Evolutionary conservation across 1,140 invertebrate species (phyloP).

Genomic region (Harlomillsia oculata): DNA sequence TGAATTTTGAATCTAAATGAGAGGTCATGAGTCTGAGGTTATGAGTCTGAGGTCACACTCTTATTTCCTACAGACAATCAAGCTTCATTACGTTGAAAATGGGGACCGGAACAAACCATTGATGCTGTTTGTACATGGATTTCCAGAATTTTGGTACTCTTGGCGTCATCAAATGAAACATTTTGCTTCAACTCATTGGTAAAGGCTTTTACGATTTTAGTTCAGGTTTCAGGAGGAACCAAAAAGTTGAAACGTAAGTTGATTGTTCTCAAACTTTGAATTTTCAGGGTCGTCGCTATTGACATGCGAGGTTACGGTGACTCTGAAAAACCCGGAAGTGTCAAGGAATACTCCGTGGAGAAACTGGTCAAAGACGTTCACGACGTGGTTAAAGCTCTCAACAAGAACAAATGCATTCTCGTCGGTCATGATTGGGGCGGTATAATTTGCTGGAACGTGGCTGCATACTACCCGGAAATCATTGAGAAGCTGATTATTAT

Average conservation of each 20-base stretch:
- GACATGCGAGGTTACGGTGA: constrained; percentile 60
- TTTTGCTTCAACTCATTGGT: constrained; percentile 55
- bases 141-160: constrained; percentile 60
- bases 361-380: constrained; percentile 51
- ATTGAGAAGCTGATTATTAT: constrained; percentile 32
- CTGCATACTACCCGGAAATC: constrained; percentile 19
- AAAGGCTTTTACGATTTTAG: too few species aligned
- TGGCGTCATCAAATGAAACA: constrained; percentile 55
- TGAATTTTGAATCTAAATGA: not conserved
- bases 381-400: constrained; percentile 51
- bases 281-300: constrained; percentile 54
- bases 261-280: too few species aligned
- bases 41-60: not conserved
- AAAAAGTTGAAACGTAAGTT: too few species aligned
- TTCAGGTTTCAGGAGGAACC: too few species aligned
- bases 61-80: constrained; percentile 44
- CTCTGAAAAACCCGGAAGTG: constrained; percentile 53
- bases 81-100: constrained; percentile 56
- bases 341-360: constrained; percentile 47
- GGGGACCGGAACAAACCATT: constrained; percentile 52
- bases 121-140: constrained; percentile 57
- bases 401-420: constrained; percentile 47
- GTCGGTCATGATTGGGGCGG: constrained; percentile 51
- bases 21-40: not conserved
- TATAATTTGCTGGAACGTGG: constrained; percentile 22